Evolutionary conservation across 2,113 vertebrate genomes (phyloP).

Genomic region (Chroicocephalus ridibundus): DNA sequence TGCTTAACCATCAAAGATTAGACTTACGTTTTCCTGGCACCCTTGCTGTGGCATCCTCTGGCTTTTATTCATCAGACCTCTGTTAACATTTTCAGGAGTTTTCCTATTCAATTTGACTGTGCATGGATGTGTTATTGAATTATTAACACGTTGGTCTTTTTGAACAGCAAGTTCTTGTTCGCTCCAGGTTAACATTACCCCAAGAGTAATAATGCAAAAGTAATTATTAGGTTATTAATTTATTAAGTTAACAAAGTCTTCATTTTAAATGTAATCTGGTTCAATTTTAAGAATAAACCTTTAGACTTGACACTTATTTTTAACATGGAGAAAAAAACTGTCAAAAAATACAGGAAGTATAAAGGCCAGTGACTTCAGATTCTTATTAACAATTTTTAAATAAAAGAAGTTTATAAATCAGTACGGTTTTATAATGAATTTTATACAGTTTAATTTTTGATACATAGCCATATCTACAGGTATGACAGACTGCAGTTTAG

Average conservation of each 20-base stretch:
- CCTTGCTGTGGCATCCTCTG: not conserved
- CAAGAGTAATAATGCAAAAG: not conserved
- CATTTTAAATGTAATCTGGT: not conserved
- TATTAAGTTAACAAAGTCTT: conserved; percentile 31
- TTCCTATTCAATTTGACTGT: not conserved
- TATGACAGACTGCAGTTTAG: conserved; percentile 18
- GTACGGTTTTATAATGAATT: not conserved
- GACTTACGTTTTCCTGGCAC: not conserved
- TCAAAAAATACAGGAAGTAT: not conserved
- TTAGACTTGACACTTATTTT: not conserved
- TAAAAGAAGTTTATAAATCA: not conserved
- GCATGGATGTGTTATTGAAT: not conserved
- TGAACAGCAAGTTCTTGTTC: not conserved
- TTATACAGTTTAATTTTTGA: conserved; percentile 14
- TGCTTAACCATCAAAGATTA: not conserved
- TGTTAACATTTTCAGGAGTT: not conserved
- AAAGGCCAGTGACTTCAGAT: not conserved
- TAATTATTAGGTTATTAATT: conserved; percentile 38
- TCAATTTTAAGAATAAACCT: not conserved
- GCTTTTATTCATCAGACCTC: not conserved
- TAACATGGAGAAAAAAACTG: not conserved
- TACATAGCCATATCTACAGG: not conserved
- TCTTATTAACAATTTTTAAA: not conserved
- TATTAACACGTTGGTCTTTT: conserved; percentile 34
- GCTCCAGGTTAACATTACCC: not conserved